phyloP scores from a whole-genome alignment of 1,140 invertebrate genomes.

The Wiebesia pumilae region DNA sequence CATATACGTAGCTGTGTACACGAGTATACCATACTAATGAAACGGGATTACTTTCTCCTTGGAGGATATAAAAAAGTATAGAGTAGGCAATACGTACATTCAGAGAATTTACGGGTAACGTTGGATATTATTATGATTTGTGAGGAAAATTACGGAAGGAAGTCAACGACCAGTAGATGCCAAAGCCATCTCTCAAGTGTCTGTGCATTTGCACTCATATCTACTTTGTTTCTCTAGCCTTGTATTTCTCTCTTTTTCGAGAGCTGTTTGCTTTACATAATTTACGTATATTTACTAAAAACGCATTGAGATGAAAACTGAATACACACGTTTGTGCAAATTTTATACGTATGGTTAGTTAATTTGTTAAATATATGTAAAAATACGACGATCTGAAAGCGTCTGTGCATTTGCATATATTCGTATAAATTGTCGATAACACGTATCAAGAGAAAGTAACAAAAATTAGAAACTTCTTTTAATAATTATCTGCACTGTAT shows the following conservation, averaged over 20 bases:
- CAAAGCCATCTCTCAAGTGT: constrained; percentile 29
- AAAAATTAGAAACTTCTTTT: too few relatives aligned
- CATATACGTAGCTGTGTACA: not conserved
- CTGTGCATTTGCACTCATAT: constrained; percentile 37
- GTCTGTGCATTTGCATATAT: not conserved
- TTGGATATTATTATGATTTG: constrained; percentile 62
- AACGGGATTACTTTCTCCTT: not conserved
- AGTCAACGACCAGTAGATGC: constrained; percentile 68
- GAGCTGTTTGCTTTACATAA: constrained; percentile 39
- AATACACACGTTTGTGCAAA: not conserved
- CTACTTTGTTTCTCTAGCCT: not conserved
- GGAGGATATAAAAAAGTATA: not conserved
- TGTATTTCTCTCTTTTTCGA: constrained; percentile 50
- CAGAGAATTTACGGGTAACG: not conserved
- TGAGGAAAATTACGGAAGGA: constrained; percentile 72
- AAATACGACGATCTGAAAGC: not conserved
- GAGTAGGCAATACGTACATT: not conserved
- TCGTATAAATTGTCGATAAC: not conserved
- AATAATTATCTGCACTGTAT: too few relatives aligned
- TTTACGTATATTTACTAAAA: not conserved
- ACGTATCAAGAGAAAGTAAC: not conserved
- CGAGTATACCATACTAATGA: not conserved
- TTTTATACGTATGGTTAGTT: not conserved
- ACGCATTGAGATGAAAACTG: not conserved
- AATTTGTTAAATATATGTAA: constrained; percentile 17